Evolutionary conservation across 2,797 vertebrate species (phyloP).

Genomic region (Hemibagrus guttatus): DNA sequence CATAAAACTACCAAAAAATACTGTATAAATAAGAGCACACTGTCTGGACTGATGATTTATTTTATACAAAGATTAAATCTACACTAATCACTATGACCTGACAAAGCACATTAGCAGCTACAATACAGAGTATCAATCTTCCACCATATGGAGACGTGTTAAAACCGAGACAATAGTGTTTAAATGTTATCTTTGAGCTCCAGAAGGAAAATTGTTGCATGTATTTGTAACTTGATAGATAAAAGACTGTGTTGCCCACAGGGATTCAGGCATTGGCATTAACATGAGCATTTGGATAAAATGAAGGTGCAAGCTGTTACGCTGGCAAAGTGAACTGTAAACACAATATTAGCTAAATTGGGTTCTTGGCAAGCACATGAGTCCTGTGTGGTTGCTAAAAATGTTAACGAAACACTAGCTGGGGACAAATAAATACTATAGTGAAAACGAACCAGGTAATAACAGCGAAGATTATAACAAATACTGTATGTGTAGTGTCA

Average conservation of each 20-base stretch:
- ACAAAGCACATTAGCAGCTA: constrained; percentile 9
- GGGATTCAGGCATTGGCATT: constrained; percentile 48
- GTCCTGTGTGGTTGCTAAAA: background rate
- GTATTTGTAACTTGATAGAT: constrained; percentile 27
- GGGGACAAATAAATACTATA: background rate
- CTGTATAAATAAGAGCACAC: background rate
- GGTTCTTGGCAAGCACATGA: constrained; percentile 27
- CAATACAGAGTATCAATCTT: constrained; percentile 32
- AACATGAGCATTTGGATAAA: constrained; percentile 40
- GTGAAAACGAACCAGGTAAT: background rate
- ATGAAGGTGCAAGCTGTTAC: constrained; percentile 47
- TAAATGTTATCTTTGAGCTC: background rate
- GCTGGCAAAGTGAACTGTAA: constrained; percentile 45
- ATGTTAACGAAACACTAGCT: background rate
- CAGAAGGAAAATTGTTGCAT: constrained; percentile 22
- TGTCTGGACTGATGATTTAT: background rate
- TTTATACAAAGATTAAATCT: background rate
- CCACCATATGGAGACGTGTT: constrained; percentile 33
- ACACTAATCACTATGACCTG: background rate
- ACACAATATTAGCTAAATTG: constrained; percentile 36
- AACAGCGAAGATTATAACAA: background rate
- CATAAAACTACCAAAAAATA: background rate
- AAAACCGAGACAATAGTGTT: constrained; percentile 4
- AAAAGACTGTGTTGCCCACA: constrained; percentile 33
- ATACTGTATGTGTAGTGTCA: background rate